Base-by-base conservation (phyloP, 2,888 invertebrate species). In the Drosophila sordidapex region DNA sequence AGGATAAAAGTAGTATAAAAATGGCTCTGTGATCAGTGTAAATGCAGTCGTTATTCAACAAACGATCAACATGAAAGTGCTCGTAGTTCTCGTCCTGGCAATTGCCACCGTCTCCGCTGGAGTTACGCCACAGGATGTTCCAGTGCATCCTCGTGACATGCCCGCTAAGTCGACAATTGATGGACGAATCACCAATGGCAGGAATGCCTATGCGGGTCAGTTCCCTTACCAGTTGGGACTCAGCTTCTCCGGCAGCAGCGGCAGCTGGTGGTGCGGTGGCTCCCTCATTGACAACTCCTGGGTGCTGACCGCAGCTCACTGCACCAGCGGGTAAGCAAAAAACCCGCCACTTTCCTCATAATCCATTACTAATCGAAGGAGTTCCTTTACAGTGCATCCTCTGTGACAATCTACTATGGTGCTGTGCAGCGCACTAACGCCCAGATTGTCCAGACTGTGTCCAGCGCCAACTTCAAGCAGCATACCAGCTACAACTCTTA, bases 231-330 rank as follows among this genome's bases (percentile, higher is more conserved):
- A 91, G 79, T 85, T 90, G 29, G 91, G 87, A 51, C 81, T 91
- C 2, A 82, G 79, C 65, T 87, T 91, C 35, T 40, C 40, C 36
- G 79, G 81, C 65, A 27, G 68, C 49, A 48, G 40, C 52, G 79
- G 84, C 31, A 54, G 82, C 70, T 87, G 85, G 79, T 91, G 82
- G 83, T 92, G 92, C 63, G 91, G 91, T 67, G 91, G 90, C 52
- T 87, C 92, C 52, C 40, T 92, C 51, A 90, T 92, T 60, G 73
- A 29, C 29, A 71, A 62, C 7, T 25, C 48, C 2, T 91, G 81
- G 76, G 69, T 91, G 0, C 64, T 91, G 63, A 91, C 91, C 36
- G 91, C 91, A 40, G 92, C 91, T 62, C 92, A 92, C 74, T 92
- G 92, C 64, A 85, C 91, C 52, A 74, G 66, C 63, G 81, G 83